Percentiles rank a stretch among this genome's conserved stretches.
phyloP scores from a whole-genome alignment of 2,113 vertebrate species.

The Varanus komodoensis region DNA sequence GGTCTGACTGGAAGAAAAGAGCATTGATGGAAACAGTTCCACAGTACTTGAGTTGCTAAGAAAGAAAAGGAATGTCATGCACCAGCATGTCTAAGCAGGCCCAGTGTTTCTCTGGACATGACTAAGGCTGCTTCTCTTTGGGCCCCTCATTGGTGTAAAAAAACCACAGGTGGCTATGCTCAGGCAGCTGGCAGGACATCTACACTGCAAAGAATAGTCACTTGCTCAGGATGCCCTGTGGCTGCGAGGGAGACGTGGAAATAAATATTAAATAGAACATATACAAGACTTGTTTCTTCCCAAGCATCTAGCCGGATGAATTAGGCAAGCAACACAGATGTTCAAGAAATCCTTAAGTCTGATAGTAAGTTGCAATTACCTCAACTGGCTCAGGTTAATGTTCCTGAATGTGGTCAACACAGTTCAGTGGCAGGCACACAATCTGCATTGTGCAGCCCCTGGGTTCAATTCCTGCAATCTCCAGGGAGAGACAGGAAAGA shows the following conservation, averaged over 20 bases:
- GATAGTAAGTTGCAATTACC: background rate
- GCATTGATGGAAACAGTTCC: conserved; percentile 55
- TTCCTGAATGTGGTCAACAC: too few species aligned
- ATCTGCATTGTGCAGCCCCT: too few species aligned
- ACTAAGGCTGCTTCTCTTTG: background rate
- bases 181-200: background rate
- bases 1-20: conserved; percentile 33
- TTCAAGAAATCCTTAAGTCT: background rate
- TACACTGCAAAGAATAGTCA: background rate
- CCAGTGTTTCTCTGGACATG: background rate
- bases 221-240: background rate
- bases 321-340: background rate
- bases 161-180: background rate
- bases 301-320: background rate
- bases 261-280: background rate
- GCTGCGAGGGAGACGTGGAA: background rate
- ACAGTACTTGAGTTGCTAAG: conserved; percentile 40
- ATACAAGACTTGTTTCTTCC: background rate
- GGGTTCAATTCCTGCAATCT: too few species aligned
- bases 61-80: conserved; percentile 34
- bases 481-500: too few species aligned
- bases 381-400: background rate
- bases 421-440: too few species aligned
- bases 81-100: conserved; percentile 14
- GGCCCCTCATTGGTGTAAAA: background rate